Evolutionary conservation across 2,113 vertebrate genomes (phyloP).

Genomic region (Tor tambroides): DNA sequence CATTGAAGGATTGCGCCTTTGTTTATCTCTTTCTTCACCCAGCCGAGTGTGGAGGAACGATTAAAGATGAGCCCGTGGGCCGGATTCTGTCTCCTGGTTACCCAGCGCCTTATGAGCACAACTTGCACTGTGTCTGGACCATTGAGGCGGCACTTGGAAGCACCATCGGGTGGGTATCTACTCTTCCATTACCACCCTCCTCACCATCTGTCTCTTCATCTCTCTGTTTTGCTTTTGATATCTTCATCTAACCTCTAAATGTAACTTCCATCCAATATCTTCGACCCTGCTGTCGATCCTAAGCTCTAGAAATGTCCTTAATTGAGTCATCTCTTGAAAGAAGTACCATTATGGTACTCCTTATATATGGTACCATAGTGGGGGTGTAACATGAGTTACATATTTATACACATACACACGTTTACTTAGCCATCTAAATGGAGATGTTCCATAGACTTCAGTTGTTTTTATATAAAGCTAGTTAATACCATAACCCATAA

Average conservation of each 20-base stretch:
- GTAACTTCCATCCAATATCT: not conserved
- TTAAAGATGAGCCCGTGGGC: conserved; percentile 84
- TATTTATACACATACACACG: not conserved
- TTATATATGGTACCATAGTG: not conserved
- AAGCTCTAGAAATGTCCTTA: not conserved
- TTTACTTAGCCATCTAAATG: not conserved
- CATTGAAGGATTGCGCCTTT: not conserved
- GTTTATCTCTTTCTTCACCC: conserved; percentile 38
- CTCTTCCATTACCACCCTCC: conserved; percentile 62
- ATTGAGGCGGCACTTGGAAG: conserved; percentile 92
- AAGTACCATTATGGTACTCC: not conserved
- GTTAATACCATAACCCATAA: not conserved
- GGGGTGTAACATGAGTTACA: no score
- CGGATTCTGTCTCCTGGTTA: conserved; percentile 95
- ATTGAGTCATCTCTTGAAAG: not conserved
- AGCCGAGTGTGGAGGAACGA: conserved; percentile 93
- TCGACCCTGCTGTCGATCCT: not conserved
- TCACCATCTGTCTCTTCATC: conserved; percentile 60
- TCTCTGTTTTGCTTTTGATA: conserved; percentile 18
- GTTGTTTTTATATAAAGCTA: not conserved
- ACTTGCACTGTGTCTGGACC: conserved; percentile 95
- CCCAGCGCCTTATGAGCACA: conserved; percentile 94
- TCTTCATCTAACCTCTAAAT: conserved; percentile 6
- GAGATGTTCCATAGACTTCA: not conserved
- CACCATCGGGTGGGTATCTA: conserved; percentile 88